Evolutionary conservation across 2,888 invertebrate species (phyloP), one percentile per base, ranked within the genome.

Genomic region (Meloe dianella): DNA sequence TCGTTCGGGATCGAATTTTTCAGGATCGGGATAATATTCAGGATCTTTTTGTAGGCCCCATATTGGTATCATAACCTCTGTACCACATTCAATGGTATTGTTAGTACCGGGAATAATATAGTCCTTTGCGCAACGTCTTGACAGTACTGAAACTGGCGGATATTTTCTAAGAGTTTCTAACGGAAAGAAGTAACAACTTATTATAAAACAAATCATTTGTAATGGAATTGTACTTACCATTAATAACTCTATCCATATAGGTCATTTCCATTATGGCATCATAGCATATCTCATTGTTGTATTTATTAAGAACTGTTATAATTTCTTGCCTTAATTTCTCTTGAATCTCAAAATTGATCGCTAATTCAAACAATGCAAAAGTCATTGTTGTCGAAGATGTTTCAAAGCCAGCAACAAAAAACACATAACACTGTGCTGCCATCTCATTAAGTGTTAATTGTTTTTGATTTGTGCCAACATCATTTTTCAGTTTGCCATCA

Each of bases 131-230:
- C 75, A 74, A 32, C 67, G 27, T 35, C 79, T 69, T 20, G 67
- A 61, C 17, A 78, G n/a, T 2, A 75, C 56, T 1, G 76, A 64
- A 8, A 78, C 73, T 6, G 81, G 78, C 17, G 84, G 81, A 65
- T 80, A 80, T 61, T 80, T 75, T 32, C 84, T 71, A n/a, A 84
- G 73, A 0, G 82, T 80, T 75, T 84, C 84, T 80, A 75, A 60
- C 71, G 77, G 63, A 20, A 63, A 67, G 32, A 30, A 30, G 7
- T 6, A 30, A 30, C 7, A 6, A 14, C 10, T 9, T 32, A 32
- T 32, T 32, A 7, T 32, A 6, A 6, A 32, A 32, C 1, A 32
- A 32, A 5, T 9, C 32, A 9, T 32, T 32, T 32, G 8, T 32
- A 32, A 32, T 32, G 27, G 17, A 4, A 12, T 3, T 35, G 12